These are phyloP conservation scores for Xenopus tropicalis DNA, from an alignment of 2,113 vertebrate species.

Conservation along the genomic window DNA sequence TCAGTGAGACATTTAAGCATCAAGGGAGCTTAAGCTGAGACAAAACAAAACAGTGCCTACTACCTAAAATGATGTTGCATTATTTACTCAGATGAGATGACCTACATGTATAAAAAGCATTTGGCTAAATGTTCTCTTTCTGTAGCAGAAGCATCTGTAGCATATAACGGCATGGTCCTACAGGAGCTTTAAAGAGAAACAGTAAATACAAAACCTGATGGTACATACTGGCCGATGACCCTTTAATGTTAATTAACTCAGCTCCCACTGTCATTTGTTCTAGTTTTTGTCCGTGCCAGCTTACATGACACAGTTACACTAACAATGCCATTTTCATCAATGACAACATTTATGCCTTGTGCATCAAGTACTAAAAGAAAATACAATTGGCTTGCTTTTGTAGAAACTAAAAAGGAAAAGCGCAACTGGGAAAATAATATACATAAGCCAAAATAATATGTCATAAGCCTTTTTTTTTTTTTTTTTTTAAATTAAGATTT, in stretches of 20 bases:
- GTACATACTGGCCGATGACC: neutral
- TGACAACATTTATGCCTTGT: constrained; percentile 6
- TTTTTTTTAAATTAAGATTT: no score
- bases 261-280: constrained; percentile 21
- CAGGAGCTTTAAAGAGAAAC: neutral
- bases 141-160: neutral
- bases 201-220: neutral
- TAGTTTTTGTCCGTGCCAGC: constrained; percentile 19
- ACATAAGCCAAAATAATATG: no score
- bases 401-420: no score
- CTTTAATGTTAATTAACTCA: constrained; percentile 18
- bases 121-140: neutral
- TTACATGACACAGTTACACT: constrained; percentile 1
- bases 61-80: constrained; percentile 19
- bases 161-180: constrained; percentile 1
- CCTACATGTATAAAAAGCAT: constrained; percentile 28
- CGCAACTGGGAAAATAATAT: no score
- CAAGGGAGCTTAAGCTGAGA: constrained; percentile 6
- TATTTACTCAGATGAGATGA: constrained; percentile 25
- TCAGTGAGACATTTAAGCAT: constrained; percentile 7
- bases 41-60: constrained; percentile 7
- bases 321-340: constrained; percentile 14
- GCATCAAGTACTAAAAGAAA: neutral
- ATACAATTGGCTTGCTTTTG: no score
- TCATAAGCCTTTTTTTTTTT: no score